These are phyloP conservation scores for Dipus sagitta DNA, from an alignment of 2,797 vertebrate species.

Conservation along the genomic window DNA sequence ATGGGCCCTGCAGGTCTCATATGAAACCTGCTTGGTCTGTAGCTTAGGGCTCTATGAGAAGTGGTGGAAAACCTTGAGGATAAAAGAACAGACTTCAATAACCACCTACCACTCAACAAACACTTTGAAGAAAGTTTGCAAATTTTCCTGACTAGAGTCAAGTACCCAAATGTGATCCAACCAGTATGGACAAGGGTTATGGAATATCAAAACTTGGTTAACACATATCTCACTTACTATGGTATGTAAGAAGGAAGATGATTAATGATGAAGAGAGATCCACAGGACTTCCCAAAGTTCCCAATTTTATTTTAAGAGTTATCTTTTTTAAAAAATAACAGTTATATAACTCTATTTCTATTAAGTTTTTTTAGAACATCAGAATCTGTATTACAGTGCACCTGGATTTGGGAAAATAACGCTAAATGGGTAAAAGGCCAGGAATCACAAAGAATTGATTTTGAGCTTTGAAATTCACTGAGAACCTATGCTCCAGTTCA, in stretches of 20 bases:
- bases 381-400: background rate
- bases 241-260: background rate
- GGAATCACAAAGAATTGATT: background rate
- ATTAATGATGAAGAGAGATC: background rate
- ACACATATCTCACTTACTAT: background rate
- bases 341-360: background rate
- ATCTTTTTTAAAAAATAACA: background rate
- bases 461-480: background rate
- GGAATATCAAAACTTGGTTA: background rate
- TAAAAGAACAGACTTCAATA: background rate
- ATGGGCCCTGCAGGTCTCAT: background rate
- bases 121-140: background rate
- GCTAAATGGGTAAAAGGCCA: background rate
- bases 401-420: background rate
- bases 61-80: background rate
- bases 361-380: background rate
- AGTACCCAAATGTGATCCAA: background rate
- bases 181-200: background rate
- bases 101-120: background rate
- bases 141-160: background rate
- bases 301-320: constrained; percentile 16
- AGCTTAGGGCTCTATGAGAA: background rate
- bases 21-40: background rate
- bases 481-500: background rate
- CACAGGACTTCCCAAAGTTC: background rate